Base-by-base conservation (phyloP, 2,888 invertebrate genomes). In the Monochamus alternatus region DNA sequence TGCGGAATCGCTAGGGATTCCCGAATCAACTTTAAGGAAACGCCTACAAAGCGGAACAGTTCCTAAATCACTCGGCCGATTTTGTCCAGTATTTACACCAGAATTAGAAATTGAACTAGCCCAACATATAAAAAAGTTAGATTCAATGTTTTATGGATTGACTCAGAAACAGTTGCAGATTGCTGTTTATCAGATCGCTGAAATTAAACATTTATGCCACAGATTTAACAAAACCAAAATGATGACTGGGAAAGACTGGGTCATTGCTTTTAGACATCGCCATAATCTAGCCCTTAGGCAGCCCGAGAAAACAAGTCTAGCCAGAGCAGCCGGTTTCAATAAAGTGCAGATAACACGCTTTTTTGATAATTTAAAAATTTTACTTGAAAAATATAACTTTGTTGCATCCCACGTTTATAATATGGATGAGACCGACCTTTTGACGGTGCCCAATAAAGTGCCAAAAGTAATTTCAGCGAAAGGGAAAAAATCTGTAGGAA, bases 191-290 rank as follows among this genome's bases (percentile, higher is more conserved):
- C 10, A 62, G 12, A 2, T 32, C 10, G 62, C 62, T 62, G 62
- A 62, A 12, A 8, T 8, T 5, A 32, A 30, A 10, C 5, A 62
- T 31, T 4, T 62, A 5, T 3, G 10, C 5, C 62, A 62, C 12
- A 3, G 3, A 12, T 62, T 62, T 62, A 62, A 62, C 12, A 62
- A 30, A 30, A 12, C 3, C 3, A 62, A 62, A 32, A 62, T 8
- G 10, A 32, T 62, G 32, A 38, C 30, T 10, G 62, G 62, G 10
- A 62, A 62, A 62, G 10, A 60, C 22, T 60, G 60, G 60, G 30
- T 30, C 5, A 60, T 22, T 1, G 30, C 0, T 14, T 60, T 60
- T 10, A 10, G 38, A 5, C 4, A 62, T 5, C 38, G 32, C 3
- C 62, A 62, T 10, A 10, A 31, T 10, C 9, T 62, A 12, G 38